Percentiles rank a stretch among this genome's conserved stretches.
Conservation (phyloP, 2,797 vertebrate species). For the Staurois parvus region DNA sequence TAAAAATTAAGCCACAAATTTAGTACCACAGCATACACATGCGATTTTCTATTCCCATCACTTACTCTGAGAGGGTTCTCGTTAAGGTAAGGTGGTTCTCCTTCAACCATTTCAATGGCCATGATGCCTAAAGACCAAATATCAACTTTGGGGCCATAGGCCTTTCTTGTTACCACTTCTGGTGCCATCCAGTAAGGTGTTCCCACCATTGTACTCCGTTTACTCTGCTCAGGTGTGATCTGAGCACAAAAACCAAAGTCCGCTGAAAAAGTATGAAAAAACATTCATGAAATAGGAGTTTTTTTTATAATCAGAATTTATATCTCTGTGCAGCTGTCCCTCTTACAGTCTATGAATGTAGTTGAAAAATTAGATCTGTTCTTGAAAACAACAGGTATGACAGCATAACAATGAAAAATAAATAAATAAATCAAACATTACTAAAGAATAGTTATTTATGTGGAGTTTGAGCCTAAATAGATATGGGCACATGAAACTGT, state of each 20-base stretch:
- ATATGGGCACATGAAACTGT: neutral
- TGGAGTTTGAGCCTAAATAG: neutral
- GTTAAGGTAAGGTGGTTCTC: conserved; percentile 90
- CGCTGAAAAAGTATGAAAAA: conserved; percentile 72
- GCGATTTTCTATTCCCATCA: conserved; percentile 13
- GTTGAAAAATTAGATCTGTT: too few relatives aligned
- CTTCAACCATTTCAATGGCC: conserved; percentile 94
- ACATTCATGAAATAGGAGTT: neutral
- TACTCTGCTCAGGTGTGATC: conserved; percentile 91
- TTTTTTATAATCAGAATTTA: too few relatives aligned
- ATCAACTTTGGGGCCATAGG: conserved; percentile 90
- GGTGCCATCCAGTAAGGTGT: conserved; percentile 93
- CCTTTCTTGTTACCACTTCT: conserved; percentile 90
- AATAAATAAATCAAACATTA: too few relatives aligned
- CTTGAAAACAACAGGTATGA: too few relatives aligned
- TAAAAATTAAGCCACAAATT: too few relatives aligned
- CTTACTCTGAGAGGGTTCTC: conserved; percentile 94
- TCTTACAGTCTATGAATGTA: neutral
- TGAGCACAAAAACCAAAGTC: conserved; percentile 93
- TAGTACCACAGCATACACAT: too few relatives aligned
- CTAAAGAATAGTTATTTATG: neutral
- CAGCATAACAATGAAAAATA: too few relatives aligned
- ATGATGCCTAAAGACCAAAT: conserved; percentile 92
- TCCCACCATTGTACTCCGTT: conserved; percentile 91
- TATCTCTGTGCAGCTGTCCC: neutral